Evolutionary conservation across 2,113 vertebrate genomes (phyloP).

Genomic region (Syngnathus floridae): DNA sequence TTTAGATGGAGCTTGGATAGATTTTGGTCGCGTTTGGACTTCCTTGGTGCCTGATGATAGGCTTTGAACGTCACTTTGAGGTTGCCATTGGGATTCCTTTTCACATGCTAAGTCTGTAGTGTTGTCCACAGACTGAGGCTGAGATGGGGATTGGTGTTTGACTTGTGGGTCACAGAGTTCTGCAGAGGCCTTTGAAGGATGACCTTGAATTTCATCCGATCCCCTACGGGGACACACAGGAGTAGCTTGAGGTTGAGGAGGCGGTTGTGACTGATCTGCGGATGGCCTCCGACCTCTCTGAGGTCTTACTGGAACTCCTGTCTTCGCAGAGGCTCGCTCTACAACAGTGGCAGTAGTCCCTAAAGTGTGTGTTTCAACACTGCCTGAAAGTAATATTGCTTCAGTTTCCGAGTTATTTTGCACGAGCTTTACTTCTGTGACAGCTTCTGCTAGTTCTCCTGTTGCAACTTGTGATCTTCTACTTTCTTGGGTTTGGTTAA

Average conservation of each 20-base stretch:
- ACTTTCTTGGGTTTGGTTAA: constrained; percentile 9
- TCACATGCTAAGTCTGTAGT: constrained; percentile 17
- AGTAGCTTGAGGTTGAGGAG: constrained; percentile 38
- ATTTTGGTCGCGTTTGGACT: constrained; percentile 38
- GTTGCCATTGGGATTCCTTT: constrained; percentile 22
- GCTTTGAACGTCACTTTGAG: constrained; percentile 28
- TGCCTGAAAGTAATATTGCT: constrained; percentile 10
- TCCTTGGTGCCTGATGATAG: constrained; percentile 19
- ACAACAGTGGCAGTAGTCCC: constrained; percentile 16
- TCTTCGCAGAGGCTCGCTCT: constrained; percentile 24
- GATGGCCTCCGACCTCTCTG: constrained; percentile 50
- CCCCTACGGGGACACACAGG: constrained; percentile 33
- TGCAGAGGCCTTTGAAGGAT: constrained; percentile 22
- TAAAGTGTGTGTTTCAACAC: constrained; percentile 21
- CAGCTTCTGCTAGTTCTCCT: constrained; percentile 10
- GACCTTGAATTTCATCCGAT: constrained; percentile 45
- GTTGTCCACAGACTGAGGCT: constrained; percentile 28
- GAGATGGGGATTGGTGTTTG: constrained; percentile 20
- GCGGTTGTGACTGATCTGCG: constrained; percentile 36
- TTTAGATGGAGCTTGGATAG: constrained; percentile 43
- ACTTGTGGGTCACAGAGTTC: constrained; percentile 24
- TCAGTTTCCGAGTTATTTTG: constrained; percentile 30
- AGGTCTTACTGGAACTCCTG: constrained; percentile 53
- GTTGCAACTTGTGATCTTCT: background rate
- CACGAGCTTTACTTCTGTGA: background rate